Evolutionary conservation across 2,113 vertebrate species (phyloP).

Genomic region (Dasyprocta punctata): DNA sequence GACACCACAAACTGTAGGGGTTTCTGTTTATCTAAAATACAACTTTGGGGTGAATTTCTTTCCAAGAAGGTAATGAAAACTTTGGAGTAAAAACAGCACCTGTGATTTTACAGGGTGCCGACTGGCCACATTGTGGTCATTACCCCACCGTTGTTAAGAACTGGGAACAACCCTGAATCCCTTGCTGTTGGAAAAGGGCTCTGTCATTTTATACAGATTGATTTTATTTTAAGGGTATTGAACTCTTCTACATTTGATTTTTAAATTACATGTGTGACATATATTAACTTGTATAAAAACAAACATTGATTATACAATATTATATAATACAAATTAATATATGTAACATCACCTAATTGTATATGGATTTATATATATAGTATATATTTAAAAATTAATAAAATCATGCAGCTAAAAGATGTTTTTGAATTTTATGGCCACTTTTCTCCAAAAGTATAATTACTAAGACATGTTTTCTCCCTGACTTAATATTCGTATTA

Average conservation of each 20-base stretch:
- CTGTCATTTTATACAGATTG: neutral
- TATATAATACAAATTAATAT: neutral
- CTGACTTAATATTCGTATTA: neutral
- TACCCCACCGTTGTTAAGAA: neutral
- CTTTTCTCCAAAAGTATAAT: neutral
- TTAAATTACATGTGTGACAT: neutral
- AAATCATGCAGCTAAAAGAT: neutral
- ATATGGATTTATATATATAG: neutral
- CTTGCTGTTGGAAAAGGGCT: neutral
- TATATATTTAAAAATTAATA: neutral
- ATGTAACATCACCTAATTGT: neutral
- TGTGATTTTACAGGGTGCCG: neutral
- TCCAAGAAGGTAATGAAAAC: neutral
- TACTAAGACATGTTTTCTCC: neutral
- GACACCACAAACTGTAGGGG: neutral
- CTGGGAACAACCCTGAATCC: neutral
- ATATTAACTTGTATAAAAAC: neutral
- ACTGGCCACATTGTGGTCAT: accelerated
- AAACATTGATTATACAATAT: neutral
- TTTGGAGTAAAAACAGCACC: neutral
- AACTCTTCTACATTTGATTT: neutral
- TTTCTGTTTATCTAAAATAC: neutral
- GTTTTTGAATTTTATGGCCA: neutral
- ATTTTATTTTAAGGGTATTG: neutral
- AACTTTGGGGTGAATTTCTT: neutral